Evolutionary conservation across 2,797 vertebrate species (phyloP), one percentile per base, ranked within the genome.

Genomic region (Otolemur crassicaudatus): DNA sequence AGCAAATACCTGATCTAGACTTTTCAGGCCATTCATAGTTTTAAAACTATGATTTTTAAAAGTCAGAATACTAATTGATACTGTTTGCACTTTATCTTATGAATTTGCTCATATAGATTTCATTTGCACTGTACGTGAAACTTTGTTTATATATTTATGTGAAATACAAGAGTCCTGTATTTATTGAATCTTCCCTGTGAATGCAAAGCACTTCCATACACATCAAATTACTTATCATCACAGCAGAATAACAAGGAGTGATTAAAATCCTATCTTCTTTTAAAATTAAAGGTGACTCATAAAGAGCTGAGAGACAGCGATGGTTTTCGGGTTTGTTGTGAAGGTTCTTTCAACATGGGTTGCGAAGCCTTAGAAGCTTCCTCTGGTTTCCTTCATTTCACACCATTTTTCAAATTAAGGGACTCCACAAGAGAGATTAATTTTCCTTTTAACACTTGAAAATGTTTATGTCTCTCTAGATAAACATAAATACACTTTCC

Each of bases 211-310:
- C 3, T 81, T 87, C 37, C 40, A 16, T 8, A 7, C 76, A 94
- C 29, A 81, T 95, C 31, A 79, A 81, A 83, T 75, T 92, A 69
- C 69, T 95, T 82, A 90, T 90, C 86, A 87, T 53, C 80, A 69
- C 13, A 83, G 40, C 63, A 70, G 19, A 89, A 22, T 82, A 87
- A 58, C 53, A 85, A 40, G 2, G 25, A 96, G 19, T 69, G 63
- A 93, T 93, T 75, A 82, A 79, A 92, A 81, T 79, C 29, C 37
- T 53, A 40, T 73, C 75, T 90, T 87, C 70, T 58, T 89, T 86
- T 77, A 67, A 91, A 94, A 82, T 95, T 94, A 94, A 94, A 93
- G 93, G 34, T 20, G 70, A 87, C 61, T 69, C 34, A 79, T 72
- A 72, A 53, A 69, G 53, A 70, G 34, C 77, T 86, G 63, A 93